Conservation (phyloP, 2,113 vertebrate species). For the Falco punctatus region DNA sequence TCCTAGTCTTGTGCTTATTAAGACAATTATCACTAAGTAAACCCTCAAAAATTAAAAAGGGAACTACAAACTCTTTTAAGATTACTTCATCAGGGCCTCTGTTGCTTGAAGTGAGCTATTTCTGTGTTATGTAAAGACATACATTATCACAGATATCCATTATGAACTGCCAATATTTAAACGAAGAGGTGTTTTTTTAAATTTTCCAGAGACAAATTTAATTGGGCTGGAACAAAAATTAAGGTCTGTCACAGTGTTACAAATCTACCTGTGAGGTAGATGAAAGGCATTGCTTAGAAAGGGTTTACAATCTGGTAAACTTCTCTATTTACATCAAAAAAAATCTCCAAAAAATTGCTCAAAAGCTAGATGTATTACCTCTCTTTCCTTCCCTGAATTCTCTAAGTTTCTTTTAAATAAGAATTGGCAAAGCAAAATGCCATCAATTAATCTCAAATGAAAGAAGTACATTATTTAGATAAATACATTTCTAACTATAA, state of each 20-base stretch:
- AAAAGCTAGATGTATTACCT: background rate
- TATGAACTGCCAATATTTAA: background rate
- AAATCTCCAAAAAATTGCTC: background rate
- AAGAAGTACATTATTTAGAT: background rate
- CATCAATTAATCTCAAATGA: background rate
- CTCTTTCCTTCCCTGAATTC: background rate
- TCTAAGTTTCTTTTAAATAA: background rate
- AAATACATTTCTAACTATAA: background rate
- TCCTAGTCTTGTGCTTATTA: conserved; percentile 7
- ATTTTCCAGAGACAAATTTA: background rate
- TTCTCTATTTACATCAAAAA: background rate
- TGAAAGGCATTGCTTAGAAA: background rate
- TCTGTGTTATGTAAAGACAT: background rate
- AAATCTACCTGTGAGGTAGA: background rate
- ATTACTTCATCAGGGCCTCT: background rate
- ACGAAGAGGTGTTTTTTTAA: background rate
- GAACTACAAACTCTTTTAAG: background rate
- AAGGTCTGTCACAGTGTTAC: background rate
- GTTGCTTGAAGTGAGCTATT: background rate
- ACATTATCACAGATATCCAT: background rate
- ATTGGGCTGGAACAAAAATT: background rate
- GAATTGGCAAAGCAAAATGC: background rate
- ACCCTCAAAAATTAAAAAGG: background rate
- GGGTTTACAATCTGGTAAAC: background rate
- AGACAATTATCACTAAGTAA: conserved; percentile 34